Conservation (phyloP, 2,888 invertebrate genomes). For the Psococerastis gibbosa region DNA sequence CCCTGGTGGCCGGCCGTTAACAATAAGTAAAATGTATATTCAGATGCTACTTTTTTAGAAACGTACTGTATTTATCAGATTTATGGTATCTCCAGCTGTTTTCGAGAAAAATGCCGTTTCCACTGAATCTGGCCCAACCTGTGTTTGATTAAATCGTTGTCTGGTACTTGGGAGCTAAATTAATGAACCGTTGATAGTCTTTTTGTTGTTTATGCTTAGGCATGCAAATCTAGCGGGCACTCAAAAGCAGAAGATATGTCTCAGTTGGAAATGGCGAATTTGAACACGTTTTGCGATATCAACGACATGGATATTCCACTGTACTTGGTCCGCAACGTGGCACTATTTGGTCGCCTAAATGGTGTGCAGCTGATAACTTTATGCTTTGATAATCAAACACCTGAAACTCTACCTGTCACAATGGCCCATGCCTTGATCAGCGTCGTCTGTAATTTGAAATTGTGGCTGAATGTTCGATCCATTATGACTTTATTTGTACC, state of each 20-base stretch:
- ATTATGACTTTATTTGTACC: slow-evolving; percentile 78
- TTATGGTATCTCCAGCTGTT: too few relatives aligned
- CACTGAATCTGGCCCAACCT: too few relatives aligned
- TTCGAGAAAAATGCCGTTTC: slow-evolving; percentile 27
- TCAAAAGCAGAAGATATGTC: slow-evolving; percentile 64
- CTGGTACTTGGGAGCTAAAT: slow-evolving; percentile 24
- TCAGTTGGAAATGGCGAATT: slow-evolving; percentile 61
- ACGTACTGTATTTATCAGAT: too few relatives aligned
- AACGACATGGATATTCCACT: slow-evolving; percentile 88
- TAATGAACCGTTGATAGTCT: background rate
- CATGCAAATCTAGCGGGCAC: slow-evolving; percentile 31
- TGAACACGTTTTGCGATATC: slow-evolving; percentile 71
- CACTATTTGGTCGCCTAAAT: slow-evolving; percentile 72
- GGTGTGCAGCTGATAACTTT: slow-evolving; percentile 73
- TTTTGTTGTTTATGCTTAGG: slow-evolving; percentile 12
- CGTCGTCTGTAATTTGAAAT: slow-evolving; percentile 76
- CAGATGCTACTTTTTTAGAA: too few relatives aligned
- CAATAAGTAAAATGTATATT: too few relatives aligned
- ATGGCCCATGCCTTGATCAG: slow-evolving; percentile 85
- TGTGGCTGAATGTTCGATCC: slow-evolving; percentile 84
- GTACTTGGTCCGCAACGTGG: slow-evolving; percentile 77
- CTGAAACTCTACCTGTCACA: slow-evolving; percentile 58
- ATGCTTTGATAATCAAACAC: slow-evolving; percentile 60
- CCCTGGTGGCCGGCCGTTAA: too few relatives aligned
- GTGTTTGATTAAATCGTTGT: too few relatives aligned